Evolutionary conservation across 2,888 invertebrate species (phyloP).

Genomic region (Pammene aurita): DNA sequence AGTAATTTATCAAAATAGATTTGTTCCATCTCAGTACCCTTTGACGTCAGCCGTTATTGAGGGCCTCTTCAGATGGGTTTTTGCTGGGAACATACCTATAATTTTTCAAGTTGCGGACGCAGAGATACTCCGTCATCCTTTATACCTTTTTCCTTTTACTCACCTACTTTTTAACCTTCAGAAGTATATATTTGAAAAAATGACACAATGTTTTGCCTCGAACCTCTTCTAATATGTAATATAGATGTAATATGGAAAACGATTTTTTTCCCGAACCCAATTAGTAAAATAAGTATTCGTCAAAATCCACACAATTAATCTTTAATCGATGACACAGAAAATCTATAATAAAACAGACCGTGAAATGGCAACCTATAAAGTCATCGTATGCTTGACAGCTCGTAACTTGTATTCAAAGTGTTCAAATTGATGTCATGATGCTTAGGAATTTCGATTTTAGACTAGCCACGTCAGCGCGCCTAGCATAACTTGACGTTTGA

Average conservation of each 20-base stretch:
- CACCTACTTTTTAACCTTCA: conserved; percentile 26
- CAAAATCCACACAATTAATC: too few relatives aligned
- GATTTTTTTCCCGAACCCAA: too few relatives aligned
- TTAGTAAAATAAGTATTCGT: too few relatives aligned
- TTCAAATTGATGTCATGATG: too few relatives aligned
- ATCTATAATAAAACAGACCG: conserved; percentile 8
- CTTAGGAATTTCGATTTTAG: too few relatives aligned
- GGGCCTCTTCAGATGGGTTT: conserved; percentile 40
- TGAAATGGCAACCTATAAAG: conserved; percentile 20
- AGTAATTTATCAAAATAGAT: conserved; percentile 37
- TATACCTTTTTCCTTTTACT: conserved; percentile 30
- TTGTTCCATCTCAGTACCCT: conserved; percentile 39
- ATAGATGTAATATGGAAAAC: not conserved
- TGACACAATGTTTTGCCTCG: not conserved
- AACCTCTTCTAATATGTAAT: not conserved
- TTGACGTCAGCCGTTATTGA: conserved; percentile 39
- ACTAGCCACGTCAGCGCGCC: too few relatives aligned
- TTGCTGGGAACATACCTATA: conserved; percentile 37
- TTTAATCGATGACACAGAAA: not conserved
- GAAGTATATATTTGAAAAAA: conserved; percentile 10
- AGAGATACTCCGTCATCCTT: conserved; percentile 38
- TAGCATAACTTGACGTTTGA: too few relatives aligned
- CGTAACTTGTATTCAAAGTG: conserved; percentile 24
- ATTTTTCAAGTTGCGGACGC: conserved; percentile 37
- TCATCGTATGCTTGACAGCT: conserved; percentile 23